Evolutionary conservation across 1,140 invertebrate species (phyloP).

Genomic region (Drosophila bipectinata): DNA sequence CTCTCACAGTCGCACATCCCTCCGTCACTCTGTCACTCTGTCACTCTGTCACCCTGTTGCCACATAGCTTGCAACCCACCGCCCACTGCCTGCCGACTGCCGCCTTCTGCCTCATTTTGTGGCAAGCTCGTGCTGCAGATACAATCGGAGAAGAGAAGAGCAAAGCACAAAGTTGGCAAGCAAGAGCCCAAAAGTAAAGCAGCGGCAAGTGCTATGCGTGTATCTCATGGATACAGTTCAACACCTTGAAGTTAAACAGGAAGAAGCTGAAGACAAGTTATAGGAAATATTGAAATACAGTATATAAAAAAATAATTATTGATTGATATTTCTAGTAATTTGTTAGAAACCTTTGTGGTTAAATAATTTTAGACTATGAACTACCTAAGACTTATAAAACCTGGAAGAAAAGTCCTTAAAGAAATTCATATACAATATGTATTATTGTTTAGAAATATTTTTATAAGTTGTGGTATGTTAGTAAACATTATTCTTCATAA

Average conservation of each 20-base stretch:
- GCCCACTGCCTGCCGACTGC: background rate
- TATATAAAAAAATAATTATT: too few relatives aligned
- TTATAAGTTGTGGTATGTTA: too few relatives aligned
- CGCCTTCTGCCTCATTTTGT: slow-evolving; percentile 15
- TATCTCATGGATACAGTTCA: slow-evolving; percentile 61
- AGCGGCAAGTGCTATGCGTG: slow-evolving; percentile 61
- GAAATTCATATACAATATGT: too few relatives aligned
- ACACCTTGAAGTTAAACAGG: background rate
- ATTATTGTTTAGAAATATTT: too few relatives aligned
- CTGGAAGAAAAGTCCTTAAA: too few relatives aligned
- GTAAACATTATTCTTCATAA: too few relatives aligned
- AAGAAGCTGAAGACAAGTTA: background rate
- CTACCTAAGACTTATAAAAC: too few relatives aligned
- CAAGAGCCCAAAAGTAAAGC: slow-evolving; percentile 43
- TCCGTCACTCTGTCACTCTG: background rate
- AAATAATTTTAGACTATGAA: too few relatives aligned
- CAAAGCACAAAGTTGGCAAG: slow-evolving; percentile 23
- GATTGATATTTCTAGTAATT: too few relatives aligned
- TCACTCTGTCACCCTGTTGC: background rate
- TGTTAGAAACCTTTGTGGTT: too few relatives aligned
- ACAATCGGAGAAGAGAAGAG: slow-evolving; percentile 36
- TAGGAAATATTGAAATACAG: background rate
- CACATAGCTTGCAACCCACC: background rate
- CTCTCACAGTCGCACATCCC: slow-evolving; percentile 9
- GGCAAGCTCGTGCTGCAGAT: slow-evolving; percentile 40